A percentile compares a stretch with the other conserved stretches of the same genome.
Evolutionary conservation across 1,140 invertebrate genomes (phyloP).

Genomic region (Euura lappo): DNA sequence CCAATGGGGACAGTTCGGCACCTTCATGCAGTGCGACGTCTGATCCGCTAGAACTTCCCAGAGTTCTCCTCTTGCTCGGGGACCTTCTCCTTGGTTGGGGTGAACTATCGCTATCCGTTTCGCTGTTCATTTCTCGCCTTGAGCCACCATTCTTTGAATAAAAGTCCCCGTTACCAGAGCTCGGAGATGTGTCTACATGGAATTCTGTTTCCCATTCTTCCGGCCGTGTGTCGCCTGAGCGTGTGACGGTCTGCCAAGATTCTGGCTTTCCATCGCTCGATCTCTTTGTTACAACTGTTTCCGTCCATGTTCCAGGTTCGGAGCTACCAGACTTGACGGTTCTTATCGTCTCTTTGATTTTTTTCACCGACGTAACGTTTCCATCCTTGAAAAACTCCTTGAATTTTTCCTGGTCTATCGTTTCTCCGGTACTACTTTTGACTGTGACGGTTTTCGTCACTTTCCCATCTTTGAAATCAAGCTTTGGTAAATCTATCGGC

Average conservation of each 20-base stretch:
- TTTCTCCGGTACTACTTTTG: background rate
- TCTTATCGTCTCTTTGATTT: conserved; percentile 26
- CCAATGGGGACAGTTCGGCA: conserved; percentile 60
- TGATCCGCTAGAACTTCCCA: conserved; percentile 69
- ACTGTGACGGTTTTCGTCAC: background rate
- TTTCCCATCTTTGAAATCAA: background rate
- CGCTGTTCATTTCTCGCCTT: conserved; percentile 47
- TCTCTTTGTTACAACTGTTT: conserved; percentile 26
- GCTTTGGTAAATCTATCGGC: conserved; percentile 3
- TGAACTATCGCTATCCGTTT: conserved; percentile 55
- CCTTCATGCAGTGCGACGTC: conserved; percentile 70
- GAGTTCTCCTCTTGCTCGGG: conserved; percentile 54
- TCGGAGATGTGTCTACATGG: conserved; percentile 51
- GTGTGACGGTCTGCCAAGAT: conserved; percentile 33
- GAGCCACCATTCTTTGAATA: conserved; percentile 45
- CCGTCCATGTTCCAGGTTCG: conserved; percentile 19
- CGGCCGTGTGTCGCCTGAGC: conserved; percentile 15
- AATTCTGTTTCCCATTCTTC: conserved; percentile 55
- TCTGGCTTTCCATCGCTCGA: conserved; percentile 33
- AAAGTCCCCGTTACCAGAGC: conserved; percentile 48
- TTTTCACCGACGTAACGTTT: conserved; percentile 17
- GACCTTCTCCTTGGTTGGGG: conserved; percentile 50
- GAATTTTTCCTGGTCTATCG: conserved; percentile 9
- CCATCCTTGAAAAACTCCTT: conserved; percentile 8
- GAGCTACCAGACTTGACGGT: conserved; percentile 20